Base-by-base conservation (phyloP, 2,888 invertebrate genomes). In the Hemistola chrysoprasaria region DNA sequence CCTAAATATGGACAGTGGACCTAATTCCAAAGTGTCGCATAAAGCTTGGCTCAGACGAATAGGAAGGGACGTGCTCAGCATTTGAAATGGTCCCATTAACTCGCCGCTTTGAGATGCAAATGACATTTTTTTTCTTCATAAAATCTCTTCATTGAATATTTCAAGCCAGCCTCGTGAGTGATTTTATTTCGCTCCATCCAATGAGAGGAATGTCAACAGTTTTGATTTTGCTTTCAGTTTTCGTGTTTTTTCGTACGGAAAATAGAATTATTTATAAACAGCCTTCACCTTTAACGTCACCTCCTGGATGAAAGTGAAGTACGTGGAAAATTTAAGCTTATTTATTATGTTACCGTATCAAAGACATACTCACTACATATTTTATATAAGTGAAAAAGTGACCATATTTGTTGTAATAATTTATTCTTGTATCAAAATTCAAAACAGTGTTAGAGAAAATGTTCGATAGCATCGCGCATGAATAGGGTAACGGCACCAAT, bases 71-170 rank as follows among this genome's bases (percentile, higher is more conserved):
- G 87, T 83, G 87, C 71, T 65, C 63, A 65, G 86, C 79, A 85
- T 87, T 72, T 62, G 59, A 69, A 85, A 71, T 70, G 70, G 57
- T 59, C 68, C 81, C 76, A 83, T 86, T 84, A 85, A 80, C 78
- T 81, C 74, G 62, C 81, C 64, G 71, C 64, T 82, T 87, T 87
- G 86, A 87, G 65, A 87, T 87, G 87, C 78, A 87, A 87, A 87
- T 87, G 61, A 71, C 65, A 68, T 67, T 78, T 80, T 83, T 75
- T 78, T 77, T 75, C 72, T 73, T 74, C 65, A 75, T 75, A 77
- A 81, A 84, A 82, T 74, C 77, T 80, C 78, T 75, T 78, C 82
- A 83, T 83, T 85, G 83, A 80, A 83, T 84, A 82, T 84, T 82
- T 82, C 66, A 72, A 76, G 74, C 67, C 62, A 66, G 69, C 65